These are phyloP conservation scores for Vandiemenella viatica DNA, from an alignment of 2,888 invertebrate species.

Conservation along the genomic window DNA sequence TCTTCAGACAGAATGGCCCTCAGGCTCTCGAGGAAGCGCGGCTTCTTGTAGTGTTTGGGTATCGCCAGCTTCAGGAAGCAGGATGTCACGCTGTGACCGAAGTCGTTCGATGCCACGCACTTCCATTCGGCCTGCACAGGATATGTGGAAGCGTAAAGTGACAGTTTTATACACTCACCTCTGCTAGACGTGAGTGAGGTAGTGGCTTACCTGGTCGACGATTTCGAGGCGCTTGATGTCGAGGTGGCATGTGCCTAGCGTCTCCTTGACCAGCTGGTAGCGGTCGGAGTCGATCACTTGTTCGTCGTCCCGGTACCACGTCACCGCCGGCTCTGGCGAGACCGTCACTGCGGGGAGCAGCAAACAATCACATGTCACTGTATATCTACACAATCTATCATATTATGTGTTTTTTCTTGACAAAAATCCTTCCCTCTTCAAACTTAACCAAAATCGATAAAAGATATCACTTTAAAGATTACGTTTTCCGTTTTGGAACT, in stretches of 20 bases:
- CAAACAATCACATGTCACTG: no score
- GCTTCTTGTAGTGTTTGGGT: constrained; percentile 78
- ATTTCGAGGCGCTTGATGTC: constrained; percentile 61
- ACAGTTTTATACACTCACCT: not conserved
- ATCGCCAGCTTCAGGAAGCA: constrained; percentile 72
- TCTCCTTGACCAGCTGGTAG: constrained; percentile 51
- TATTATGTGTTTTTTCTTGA: no score
- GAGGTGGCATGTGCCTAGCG: constrained; percentile 54
- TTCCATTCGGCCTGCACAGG: constrained; percentile 64
- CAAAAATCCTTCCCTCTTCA: no score
- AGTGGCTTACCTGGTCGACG: constrained; percentile 46
- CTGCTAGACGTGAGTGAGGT: not conserved
- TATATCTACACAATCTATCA: no score
- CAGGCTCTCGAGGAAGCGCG: constrained; percentile 70
- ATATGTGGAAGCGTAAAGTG: not conserved
- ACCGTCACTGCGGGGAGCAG: constrained; percentile 46
- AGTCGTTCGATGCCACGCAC: constrained; percentile 77
- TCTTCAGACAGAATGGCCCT: constrained; percentile 75
- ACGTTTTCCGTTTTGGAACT: no score
- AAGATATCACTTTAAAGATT: no score
- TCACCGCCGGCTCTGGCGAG: constrained; percentile 61
- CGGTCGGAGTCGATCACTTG: constrained; percentile 50
- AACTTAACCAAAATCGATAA: no score
- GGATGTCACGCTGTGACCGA: constrained; percentile 75
- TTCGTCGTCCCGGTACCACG: constrained; percentile 81